Conservation (phyloP, 2,888 invertebrate species). For the Rhodophaea formosa region DNA sequence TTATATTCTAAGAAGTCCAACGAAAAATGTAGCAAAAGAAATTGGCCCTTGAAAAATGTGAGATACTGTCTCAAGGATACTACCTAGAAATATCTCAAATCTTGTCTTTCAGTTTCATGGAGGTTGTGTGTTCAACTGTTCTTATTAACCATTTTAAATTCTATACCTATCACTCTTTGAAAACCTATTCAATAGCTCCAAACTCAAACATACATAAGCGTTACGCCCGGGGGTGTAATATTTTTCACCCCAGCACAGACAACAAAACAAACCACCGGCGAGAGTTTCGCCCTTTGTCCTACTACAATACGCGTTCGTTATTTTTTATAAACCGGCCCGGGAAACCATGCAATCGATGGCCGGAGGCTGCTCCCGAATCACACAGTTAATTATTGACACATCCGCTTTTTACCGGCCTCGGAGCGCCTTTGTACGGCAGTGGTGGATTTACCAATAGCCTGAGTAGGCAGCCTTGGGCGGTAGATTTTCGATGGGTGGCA, state of each 20-base stretch:
- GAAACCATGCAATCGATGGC: constrained; percentile 62
- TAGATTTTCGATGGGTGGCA: no score
- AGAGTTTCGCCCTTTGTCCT: constrained; percentile 59
- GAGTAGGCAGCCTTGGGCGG: no score
- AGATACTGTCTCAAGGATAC: no score
- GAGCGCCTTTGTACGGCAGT: constrained; percentile 48
- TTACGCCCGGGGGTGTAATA: constrained; percentile 75
- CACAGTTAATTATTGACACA: constrained; percentile 80
- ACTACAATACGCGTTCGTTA: constrained; percentile 59
- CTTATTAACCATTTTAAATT: neutral
- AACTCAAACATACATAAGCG: constrained; percentile 33
- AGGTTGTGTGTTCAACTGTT: neutral
- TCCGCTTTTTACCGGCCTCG: constrained; percentile 68
- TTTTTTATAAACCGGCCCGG: constrained; percentile 57
- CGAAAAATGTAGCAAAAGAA: no score
- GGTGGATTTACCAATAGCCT: no score
- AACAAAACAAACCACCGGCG: constrained; percentile 60
- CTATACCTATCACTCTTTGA: neutral
- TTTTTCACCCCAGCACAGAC: constrained; percentile 69
- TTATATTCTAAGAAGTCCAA: no score
- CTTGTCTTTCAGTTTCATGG: no score
- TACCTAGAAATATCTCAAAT: neutral
- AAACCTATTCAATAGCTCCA: neutral
- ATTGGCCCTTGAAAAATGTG: no score
- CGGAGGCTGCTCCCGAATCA: constrained; percentile 68